Percentiles rank a stretch among this genome's conserved stretches.
Evolutionary conservation across 2,888 invertebrate species (phyloP).

Genomic region (Ophion costatus): DNA sequence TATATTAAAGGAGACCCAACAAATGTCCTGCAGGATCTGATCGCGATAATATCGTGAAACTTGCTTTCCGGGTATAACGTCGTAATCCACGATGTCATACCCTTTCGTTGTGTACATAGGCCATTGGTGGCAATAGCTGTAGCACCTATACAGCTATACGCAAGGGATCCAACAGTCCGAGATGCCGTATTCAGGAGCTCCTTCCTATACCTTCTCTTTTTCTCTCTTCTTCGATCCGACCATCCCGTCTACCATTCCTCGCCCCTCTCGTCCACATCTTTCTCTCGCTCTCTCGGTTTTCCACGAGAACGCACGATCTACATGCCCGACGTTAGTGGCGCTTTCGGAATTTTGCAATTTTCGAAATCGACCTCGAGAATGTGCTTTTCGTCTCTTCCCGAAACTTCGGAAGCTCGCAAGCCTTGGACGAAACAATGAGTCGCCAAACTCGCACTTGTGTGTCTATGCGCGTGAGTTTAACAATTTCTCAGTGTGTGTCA

Average conservation of each 20-base stretch:
- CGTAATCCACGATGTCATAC: constrained; percentile 4
- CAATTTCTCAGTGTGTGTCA: not conserved
- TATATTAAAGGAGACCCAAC: too few relatives aligned
- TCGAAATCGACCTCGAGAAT: constrained; percentile 16
- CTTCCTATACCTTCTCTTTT: too few relatives aligned
- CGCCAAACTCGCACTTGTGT: too few relatives aligned
- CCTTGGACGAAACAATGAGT: too few relatives aligned
- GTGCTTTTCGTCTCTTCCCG: not conserved
- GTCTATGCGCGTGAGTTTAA: not conserved
- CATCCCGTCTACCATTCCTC: not conserved
- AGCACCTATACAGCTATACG: constrained; percentile 1
- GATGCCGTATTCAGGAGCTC: not conserved
- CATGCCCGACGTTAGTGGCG: not conserved
- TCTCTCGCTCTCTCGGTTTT: not conserved
- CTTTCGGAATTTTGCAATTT: constrained; percentile 35
- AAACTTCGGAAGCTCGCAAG: too few relatives aligned
- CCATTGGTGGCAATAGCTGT: not conserved
- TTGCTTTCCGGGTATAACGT: not conserved
- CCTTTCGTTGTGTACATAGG: constrained; percentile 3
- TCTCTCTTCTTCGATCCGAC: too few relatives aligned
- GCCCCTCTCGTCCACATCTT: not conserved
- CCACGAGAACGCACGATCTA: not conserved
- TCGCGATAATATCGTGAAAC: not conserved
- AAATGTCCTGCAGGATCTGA: constrained; percentile 8
- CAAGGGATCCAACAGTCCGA: not conserved